Evolutionary conservation across 2,113 vertebrate species (phyloP).

Genomic region (Rynchops niger): DNA sequence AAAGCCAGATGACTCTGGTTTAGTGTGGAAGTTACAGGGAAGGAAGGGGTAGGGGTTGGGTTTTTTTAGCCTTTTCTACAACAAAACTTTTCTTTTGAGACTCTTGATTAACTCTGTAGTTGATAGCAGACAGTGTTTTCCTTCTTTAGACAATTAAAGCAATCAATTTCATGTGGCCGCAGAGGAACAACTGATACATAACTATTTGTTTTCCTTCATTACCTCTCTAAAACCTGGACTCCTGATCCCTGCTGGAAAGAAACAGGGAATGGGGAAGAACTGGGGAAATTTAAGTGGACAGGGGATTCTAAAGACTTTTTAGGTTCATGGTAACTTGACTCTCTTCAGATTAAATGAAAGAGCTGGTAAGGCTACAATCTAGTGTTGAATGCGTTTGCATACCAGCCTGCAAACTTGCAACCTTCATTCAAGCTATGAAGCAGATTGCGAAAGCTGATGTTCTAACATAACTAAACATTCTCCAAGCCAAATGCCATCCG

Average conservation of each 20-base stretch:
- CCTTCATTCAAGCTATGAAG: background rate
- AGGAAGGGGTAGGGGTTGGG: accelerated
- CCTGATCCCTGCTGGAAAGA: background rate
- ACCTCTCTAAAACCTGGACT: background rate
- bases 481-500: background rate
- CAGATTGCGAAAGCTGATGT: background rate
- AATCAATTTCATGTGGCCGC: background rate
- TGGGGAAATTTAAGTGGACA: background rate
- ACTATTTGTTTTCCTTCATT: background rate
- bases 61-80: background rate
- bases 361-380: background rate
- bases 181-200: background rate
- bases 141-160: background rate
- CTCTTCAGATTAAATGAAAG: background rate
- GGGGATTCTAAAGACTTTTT: background rate
- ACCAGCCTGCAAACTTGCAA: background rate
- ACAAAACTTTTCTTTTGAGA: background rate
- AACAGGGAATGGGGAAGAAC: background rate
- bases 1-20: background rate
- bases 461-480: background rate
- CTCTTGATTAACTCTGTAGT: background rate
- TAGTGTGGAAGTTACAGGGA: background rate
- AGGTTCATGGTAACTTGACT: background rate
- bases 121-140: background rate
- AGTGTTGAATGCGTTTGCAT: background rate